phyloP scores from a whole-genome alignment of 2,888 invertebrate species.

The Flexamia atlantica region DNA sequence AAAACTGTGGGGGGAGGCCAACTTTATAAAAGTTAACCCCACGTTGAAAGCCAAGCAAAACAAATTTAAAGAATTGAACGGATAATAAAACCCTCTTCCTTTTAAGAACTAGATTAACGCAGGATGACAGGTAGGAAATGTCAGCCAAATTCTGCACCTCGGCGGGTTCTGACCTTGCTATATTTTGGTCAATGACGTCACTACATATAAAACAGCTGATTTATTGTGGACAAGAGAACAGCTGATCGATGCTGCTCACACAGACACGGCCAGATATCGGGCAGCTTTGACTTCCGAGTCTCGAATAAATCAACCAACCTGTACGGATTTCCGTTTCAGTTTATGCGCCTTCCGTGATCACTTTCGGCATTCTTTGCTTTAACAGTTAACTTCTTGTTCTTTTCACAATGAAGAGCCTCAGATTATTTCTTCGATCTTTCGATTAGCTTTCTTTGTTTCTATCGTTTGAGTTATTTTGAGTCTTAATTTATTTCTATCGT shows the following conservation, averaged over 20 bases:
- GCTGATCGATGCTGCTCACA: conserved; percentile 43
- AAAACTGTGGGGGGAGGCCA: too few species aligned
- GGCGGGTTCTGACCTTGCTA: neutral
- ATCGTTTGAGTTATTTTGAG: too few species aligned
- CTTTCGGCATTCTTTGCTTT: neutral
- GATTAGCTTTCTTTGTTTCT: conserved; percentile 7
- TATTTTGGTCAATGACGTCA: conserved; percentile 36
- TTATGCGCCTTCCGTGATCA: conserved; percentile 16
- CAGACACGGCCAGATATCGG: conserved; percentile 4
- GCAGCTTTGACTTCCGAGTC: conserved; percentile 30
- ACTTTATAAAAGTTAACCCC: too few species aligned
- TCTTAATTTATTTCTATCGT: too few species aligned
- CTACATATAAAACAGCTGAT: conserved; percentile 41
- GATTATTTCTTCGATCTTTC: neutral
- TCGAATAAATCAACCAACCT: conserved; percentile 26
- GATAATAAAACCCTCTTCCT: too few species aligned
- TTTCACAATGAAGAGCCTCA: neutral
- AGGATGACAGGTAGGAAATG: neutral
- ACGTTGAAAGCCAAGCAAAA: too few species aligned
- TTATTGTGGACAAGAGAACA: conserved; percentile 29
- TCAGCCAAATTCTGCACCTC: conserved; percentile 16
- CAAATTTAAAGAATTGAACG: too few species aligned
- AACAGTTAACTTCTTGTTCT: neutral
- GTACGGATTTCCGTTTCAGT: conserved; percentile 7
- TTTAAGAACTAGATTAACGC: too few species aligned